Evolutionary conservation across 37 sponge, comb jelly and placozoan species (phyloP).

Genomic region (Amphimedon queenslandica): DNA sequence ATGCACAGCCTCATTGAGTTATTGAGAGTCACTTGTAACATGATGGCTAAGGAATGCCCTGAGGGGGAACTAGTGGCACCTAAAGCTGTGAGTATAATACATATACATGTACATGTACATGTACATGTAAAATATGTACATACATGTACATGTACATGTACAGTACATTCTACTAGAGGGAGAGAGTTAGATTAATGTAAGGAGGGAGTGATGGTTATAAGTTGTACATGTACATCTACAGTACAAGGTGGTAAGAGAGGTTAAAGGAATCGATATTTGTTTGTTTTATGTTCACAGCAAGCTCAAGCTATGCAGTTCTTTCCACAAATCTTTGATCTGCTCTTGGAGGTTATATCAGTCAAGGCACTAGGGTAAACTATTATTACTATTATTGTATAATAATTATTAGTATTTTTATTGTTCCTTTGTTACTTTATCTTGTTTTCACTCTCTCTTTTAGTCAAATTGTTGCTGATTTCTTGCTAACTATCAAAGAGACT

Average conservation of each 20-base stretch:
- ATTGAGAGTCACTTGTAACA: conserved; percentile 33
- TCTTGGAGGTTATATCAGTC: conserved; percentile 38
- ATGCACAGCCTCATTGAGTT: conserved; percentile 15
- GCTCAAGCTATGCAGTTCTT: conserved; percentile 69
- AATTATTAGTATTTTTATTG: no score
- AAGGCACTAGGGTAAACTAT: conserved; percentile 40
- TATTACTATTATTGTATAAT: not conserved
- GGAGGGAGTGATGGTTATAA: no score
- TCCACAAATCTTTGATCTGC: conserved; percentile 48
- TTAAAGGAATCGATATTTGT: no score
- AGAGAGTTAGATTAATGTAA: not conserved
- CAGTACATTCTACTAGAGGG: not conserved
- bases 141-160: no score
- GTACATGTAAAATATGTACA: no score
- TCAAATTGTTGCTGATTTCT: conserved; percentile 47
- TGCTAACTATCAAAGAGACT: conserved; percentile 38
- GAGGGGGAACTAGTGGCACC: conserved; percentile 63
- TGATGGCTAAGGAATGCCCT: conserved; percentile 45
- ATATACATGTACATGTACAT: no score
- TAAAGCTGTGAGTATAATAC: conserved; percentile 30
- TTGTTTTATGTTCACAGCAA: no score
- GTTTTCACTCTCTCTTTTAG: conserved; percentile 12
- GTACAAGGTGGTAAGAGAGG: no score
- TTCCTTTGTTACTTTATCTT: not conserved
- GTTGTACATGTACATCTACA: no score